Evolutionary conservation across 2,797 vertebrate genomes (phyloP).

Genomic region (Artibeus lituratus): DNA sequence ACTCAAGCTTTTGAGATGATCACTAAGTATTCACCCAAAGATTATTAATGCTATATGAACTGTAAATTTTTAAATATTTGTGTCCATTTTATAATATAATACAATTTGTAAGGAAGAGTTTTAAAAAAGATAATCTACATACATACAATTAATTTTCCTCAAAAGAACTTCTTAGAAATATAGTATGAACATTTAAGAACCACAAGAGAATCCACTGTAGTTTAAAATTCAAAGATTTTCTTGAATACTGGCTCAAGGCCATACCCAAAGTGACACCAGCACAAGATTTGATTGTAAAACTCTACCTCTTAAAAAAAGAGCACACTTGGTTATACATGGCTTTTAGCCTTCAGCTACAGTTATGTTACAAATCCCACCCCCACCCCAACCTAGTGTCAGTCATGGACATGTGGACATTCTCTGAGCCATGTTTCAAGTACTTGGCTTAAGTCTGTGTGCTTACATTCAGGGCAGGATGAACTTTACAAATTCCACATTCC

Average conservation of each 20-base stretch:
- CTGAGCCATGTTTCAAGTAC: constrained; percentile 79
- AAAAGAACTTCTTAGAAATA: constrained; percentile 79
- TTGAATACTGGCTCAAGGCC: constrained; percentile 76
- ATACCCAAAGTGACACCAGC: constrained; percentile 74
- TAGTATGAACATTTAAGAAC: constrained; percentile 79
- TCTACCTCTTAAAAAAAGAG: constrained; percentile 82
- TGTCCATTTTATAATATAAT: constrained; percentile 75
- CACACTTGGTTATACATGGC: constrained; percentile 86
- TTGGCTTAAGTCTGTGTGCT: constrained; percentile 91
- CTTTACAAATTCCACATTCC: constrained; percentile 90
- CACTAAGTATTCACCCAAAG: constrained; percentile 65
- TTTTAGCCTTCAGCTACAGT: constrained; percentile 84
- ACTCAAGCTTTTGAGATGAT: constrained; percentile 63
- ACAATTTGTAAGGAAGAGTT: constrained; percentile 73
- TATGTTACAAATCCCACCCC: constrained; percentile 76
- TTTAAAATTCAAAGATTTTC: constrained; percentile 68
- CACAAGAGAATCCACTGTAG: constrained; percentile 59
- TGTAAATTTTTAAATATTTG: constrained; percentile 81
- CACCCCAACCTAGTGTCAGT: constrained; percentile 77
- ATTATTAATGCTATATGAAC: constrained; percentile 76
- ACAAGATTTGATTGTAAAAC: constrained; percentile 79
- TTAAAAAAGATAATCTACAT: constrained; percentile 75
- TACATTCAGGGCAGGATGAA: constrained; percentile 97
- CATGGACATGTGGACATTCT: constrained; percentile 79
- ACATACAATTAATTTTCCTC: constrained; percentile 72